Percentiles rank a stretch among this genome's conserved stretches.
Conservation (phyloP, 2,113 vertebrate genomes). For the Perca flavescens region DNA sequence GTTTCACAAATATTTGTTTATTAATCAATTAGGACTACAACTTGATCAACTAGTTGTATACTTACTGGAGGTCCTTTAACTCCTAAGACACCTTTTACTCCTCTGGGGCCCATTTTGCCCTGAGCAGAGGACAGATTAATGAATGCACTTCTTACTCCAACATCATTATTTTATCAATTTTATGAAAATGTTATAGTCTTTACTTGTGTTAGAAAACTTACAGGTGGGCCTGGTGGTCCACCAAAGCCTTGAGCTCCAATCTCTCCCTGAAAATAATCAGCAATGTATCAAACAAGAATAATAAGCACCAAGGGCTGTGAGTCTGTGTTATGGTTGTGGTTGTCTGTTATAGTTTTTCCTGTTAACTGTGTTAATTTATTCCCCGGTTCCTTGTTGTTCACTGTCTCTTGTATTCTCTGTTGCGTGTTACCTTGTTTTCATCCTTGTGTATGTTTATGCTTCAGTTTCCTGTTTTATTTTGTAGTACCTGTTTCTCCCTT, state of each 20-base stretch:
- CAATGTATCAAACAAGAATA: background rate
- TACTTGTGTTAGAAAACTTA: slow-evolving; percentile 51
- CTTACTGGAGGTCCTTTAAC: slow-evolving; percentile 84
- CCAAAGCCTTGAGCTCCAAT: slow-evolving; percentile 74
- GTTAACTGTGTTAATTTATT: too few relatives aligned
- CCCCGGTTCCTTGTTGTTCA: too few relatives aligned
- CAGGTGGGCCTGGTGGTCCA: slow-evolving; percentile 78
- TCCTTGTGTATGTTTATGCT: too few relatives aligned
- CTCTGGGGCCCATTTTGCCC: slow-evolving; percentile 78
- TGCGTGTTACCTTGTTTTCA: too few relatives aligned
- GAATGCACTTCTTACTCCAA: background rate
- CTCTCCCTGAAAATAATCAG: slow-evolving; percentile 75
- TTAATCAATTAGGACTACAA: background rate
- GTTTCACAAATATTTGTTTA: background rate
- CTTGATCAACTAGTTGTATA: slow-evolving; percentile 7
- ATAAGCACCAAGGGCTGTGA: background rate
- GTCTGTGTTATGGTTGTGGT: too few relatives aligned
- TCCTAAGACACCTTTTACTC: slow-evolving; percentile 77
- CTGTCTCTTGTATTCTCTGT: too few relatives aligned
- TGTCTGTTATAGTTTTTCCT: too few relatives aligned
- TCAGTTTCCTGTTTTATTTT: too few relatives aligned
- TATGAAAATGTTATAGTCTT: background rate
- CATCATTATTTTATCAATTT: background rate
- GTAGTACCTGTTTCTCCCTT: too few relatives aligned
- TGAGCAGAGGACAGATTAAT: slow-evolving; percentile 44